Conservation (phyloP, 2,113 vertebrate genomes). For the Tetrax tetrax region DNA sequence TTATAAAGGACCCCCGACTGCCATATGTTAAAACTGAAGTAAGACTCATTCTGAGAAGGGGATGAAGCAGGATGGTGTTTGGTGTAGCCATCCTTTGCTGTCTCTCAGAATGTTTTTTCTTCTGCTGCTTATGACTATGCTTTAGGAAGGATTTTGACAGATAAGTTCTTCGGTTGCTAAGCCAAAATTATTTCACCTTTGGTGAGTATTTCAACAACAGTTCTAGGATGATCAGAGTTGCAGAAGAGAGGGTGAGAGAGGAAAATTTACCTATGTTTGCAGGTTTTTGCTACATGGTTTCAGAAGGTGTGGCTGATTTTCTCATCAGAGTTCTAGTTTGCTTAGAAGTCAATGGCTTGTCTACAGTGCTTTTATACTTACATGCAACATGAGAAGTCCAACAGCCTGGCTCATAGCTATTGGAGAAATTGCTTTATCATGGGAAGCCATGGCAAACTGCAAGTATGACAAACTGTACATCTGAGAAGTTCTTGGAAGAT, state of each 20-base stretch:
- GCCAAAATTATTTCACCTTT: not conserved
- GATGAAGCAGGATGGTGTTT: not conserved
- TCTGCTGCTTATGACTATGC: not conserved
- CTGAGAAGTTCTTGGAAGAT: not conserved
- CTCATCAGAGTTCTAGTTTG: not conserved
- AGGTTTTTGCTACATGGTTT: not conserved
- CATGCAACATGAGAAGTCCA: not conserved
- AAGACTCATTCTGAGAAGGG: not conserved
- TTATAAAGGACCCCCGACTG: not conserved
- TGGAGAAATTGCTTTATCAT: not conserved
- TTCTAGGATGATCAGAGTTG: not conserved
- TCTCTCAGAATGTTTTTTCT: not conserved
- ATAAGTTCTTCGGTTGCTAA: not conserved
- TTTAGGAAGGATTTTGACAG: not conserved
- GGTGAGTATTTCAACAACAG: not conserved
- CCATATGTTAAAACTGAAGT: fast-evolving
- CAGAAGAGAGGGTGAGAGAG: not conserved
- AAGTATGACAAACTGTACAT: not conserved
- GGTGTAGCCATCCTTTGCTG: not conserved
- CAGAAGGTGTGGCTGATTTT: not conserved
- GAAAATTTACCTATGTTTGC: not conserved
- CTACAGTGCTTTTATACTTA: not conserved
- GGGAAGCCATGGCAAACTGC: not conserved
- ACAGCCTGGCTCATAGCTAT: not conserved
- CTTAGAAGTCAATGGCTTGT: not conserved